Evolutionary conservation across 1,140 invertebrate genomes (phyloP).

Genomic region (Venustaconcha ellipsiformis): DNA sequence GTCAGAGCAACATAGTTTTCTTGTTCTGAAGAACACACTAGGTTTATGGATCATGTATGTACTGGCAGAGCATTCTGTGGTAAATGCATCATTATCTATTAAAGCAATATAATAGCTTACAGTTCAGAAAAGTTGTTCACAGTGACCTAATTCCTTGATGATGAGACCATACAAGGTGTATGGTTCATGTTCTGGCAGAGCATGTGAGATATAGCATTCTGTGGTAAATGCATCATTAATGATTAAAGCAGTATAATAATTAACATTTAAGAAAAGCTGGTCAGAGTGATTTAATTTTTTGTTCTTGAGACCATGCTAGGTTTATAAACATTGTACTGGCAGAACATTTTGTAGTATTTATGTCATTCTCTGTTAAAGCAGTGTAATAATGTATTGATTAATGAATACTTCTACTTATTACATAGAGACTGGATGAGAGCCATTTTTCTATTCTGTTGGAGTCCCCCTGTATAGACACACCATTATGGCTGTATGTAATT

Average conservation of each 20-base stretch:
- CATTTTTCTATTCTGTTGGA: conserved; percentile 55
- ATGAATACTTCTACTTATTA: background rate
- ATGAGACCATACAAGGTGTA: too few species aligned
- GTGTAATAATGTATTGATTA: background rate
- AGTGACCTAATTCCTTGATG: too few species aligned
- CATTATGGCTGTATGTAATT: conserved; percentile 63
- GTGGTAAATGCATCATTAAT: too few species aligned
- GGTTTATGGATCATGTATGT: too few species aligned
- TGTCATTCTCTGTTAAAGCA: background rate
- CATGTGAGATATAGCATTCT: too few species aligned
- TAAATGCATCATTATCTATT: too few species aligned
- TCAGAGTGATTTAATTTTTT: background rate
- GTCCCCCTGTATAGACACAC: conserved; percentile 49
- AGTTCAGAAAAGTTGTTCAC: too few species aligned
- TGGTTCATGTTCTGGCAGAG: too few species aligned
- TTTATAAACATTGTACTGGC: background rate
- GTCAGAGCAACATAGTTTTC: background rate
- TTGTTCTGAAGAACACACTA: background rate
- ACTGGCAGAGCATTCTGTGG: too few species aligned
- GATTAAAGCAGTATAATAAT: too few species aligned
- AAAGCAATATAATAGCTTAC: too few species aligned
- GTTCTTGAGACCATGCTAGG: background rate
- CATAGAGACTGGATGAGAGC: conserved; percentile 56
- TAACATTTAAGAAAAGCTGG: background rate
- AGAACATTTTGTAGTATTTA: background rate